Base-by-base conservation (phyloP, 2,113 vertebrate genomes). In the Leptodactylus fuscus region DNA sequence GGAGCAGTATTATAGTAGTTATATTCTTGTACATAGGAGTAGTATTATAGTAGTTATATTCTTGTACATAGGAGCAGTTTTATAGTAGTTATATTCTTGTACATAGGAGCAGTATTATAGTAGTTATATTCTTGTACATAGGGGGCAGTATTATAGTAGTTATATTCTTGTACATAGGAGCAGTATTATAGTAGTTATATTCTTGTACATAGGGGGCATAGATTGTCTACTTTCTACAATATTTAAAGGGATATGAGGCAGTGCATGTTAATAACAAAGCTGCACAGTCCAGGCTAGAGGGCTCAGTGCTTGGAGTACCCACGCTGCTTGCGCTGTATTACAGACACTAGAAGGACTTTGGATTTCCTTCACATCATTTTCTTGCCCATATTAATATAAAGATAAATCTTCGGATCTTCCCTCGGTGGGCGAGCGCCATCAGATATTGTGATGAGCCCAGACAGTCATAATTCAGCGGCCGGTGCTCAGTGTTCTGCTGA, bases 31-130 rank as follows among this genome's bases (percentile, higher is more conserved):
- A 55, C 20, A 55, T 55, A 55, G 49, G 49, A 20, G 20, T 20
- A 55, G 20, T 55, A 55, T 55, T 55, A 55, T 55, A 55, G 51
- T 55, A 55, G 51, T 55, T 55, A 55, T 55, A 55, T 55, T 51
- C 49, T 51, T 51, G 49, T 51, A 51, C 49, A 51, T 51, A 51
- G 49, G 49, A 5, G 4, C 51, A 51, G 49, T 51, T 18, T 55
- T 55, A 55, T 55, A 55, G 18, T 22, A n/a, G 51, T 51, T 51
- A 51, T 51, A 51, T 51, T 51, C 49, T 20, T 51, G 49, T 51
- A 51, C 49, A 51, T 51, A 51, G 49, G 49, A 20, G 49, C 49
- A 51, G 15, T 51, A 51, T 51, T 51, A 51, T 51, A 51, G 49
- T 51, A 51, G 49, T 51, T 51, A 51, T 51, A 51, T 51, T 51